Conservation (phyloP, 1,140 invertebrate genomes). For the Drosophila sp. region DNA sequence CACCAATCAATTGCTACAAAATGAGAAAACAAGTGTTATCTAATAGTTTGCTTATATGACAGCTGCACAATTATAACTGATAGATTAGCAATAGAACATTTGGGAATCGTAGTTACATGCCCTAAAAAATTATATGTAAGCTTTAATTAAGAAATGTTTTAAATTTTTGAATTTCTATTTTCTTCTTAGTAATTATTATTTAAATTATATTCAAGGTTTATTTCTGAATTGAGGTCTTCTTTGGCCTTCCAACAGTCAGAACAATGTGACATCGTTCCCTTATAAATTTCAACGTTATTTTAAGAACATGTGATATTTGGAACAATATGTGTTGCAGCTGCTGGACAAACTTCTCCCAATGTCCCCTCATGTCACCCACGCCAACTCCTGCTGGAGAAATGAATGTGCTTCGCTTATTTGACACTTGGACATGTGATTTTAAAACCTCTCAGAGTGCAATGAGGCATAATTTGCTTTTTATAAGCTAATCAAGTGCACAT, state of each 20-base stretch:
- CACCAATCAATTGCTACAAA: not conserved
- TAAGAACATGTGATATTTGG: slow-evolving; percentile 12
- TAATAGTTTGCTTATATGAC: too few relatives aligned
- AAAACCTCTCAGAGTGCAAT: not conserved
- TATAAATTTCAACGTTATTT: slow-evolving; percentile 29
- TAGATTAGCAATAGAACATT: too few relatives aligned
- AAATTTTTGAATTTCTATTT: too few relatives aligned
- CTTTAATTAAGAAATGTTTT: too few relatives aligned
- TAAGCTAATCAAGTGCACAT: slow-evolving; percentile 30
- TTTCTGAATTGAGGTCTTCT: not conserved
- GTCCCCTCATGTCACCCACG: too few relatives aligned
- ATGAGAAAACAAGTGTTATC: not conserved
- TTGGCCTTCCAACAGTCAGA: slow-evolving; percentile 33
- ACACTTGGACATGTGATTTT: slow-evolving; percentile 29
- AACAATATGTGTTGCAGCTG: slow-evolving; percentile 27
- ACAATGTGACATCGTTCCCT: slow-evolving; percentile 6
- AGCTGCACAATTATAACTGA: too few relatives aligned
- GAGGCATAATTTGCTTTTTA: slow-evolving; percentile 8
- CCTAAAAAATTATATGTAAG: too few relatives aligned
- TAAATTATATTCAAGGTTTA: slow-evolving; percentile 18
- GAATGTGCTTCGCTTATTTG: slow-evolving; percentile 11
- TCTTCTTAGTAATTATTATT: too few relatives aligned
- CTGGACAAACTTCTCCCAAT: not conserved
- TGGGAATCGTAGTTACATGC: too few relatives aligned
- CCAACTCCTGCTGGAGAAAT: slow-evolving; percentile 6